Conservation (phyloP, 2,113 vertebrate species). For the Bubo scandiacus region DNA sequence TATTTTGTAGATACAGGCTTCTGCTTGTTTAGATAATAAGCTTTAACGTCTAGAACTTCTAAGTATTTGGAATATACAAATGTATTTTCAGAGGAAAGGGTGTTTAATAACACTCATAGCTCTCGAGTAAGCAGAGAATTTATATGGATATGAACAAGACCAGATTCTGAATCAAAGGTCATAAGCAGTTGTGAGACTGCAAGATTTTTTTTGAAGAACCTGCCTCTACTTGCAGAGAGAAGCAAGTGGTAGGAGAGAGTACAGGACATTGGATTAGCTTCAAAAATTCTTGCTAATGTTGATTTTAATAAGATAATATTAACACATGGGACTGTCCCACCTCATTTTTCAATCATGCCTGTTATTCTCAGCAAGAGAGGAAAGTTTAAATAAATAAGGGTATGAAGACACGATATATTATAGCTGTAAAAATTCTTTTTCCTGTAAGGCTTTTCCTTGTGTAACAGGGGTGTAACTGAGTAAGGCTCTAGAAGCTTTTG, state of each 20-base stretch:
- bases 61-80: not conserved
- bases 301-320: not conserved
- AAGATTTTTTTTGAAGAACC: not conserved
- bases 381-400: not conserved
- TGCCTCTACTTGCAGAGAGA: not conserved
- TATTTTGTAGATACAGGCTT: not conserved
- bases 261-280: not conserved
- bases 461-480: not conserved
- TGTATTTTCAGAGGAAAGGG: not conserved
- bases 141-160: not conserved
- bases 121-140: not conserved
- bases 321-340: not conserved
- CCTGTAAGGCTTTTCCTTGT: not conserved
- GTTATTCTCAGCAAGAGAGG: not conserved
- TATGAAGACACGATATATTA: not conserved
- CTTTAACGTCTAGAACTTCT: not conserved
- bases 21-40: not conserved
- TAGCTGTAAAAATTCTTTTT: not conserved
- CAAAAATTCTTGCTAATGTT: not conserved
- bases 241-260: not conserved
- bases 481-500: not conserved
- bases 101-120: not conserved
- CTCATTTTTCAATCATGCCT: not conserved
- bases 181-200: fast-evolving
- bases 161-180: not conserved